These are phyloP conservation scores for Fragum sueziense DNA, from an alignment of 2,888 invertebrate species.

Conservation along the genomic window DNA sequence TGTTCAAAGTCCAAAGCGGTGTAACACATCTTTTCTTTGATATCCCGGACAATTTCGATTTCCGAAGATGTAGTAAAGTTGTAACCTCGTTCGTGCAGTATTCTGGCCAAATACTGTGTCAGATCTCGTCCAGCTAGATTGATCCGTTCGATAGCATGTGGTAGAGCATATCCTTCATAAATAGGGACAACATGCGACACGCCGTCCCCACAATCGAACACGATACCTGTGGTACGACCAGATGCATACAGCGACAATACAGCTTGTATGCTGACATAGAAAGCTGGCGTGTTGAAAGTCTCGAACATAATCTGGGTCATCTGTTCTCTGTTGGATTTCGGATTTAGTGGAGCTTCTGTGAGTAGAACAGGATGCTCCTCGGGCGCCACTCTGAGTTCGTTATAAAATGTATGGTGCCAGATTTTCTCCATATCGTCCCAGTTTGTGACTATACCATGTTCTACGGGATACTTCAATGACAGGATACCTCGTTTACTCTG, in stretches of 20 bases:
- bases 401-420: slow-evolving; percentile 81
- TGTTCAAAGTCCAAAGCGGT: slow-evolving; percentile 78
- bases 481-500: slow-evolving; percentile 75
- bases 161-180: slow-evolving; percentile 71
- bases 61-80: slow-evolving; percentile 78
- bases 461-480: slow-evolving; percentile 76
- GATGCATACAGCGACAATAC: slow-evolving; percentile 96
- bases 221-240: slow-evolving; percentile 84
- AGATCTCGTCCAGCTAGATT: slow-evolving; percentile 69
- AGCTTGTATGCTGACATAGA: slow-evolving; percentile 97
- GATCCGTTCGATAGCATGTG: slow-evolving; percentile 67
- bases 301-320: slow-evolving; percentile 87
- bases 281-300: slow-evolving; percentile 94
- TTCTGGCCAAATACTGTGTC: slow-evolving; percentile 67
- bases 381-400: slow-evolving; percentile 82
- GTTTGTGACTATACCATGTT: slow-evolving; percentile 84
- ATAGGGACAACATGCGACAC: slow-evolving; percentile 60
- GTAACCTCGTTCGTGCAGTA: slow-evolving; percentile 81
- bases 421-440: slow-evolving; percentile 82
- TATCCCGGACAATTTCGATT: slow-evolving; percentile 56
- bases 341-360: slow-evolving; percentile 95
- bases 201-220: slow-evolving; percentile 72
- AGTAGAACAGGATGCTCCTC: slow-evolving; percentile 87
- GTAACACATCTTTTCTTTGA: slow-evolving; percentile 67
- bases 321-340: slow-evolving; percentile 96